A percentile compares a stretch with the other conserved stretches of the same genome.
These are phyloP conservation scores for Pelobates fuscus DNA, from an alignment of 2,113 vertebrate genomes.

Conservation along the genomic window DNA sequence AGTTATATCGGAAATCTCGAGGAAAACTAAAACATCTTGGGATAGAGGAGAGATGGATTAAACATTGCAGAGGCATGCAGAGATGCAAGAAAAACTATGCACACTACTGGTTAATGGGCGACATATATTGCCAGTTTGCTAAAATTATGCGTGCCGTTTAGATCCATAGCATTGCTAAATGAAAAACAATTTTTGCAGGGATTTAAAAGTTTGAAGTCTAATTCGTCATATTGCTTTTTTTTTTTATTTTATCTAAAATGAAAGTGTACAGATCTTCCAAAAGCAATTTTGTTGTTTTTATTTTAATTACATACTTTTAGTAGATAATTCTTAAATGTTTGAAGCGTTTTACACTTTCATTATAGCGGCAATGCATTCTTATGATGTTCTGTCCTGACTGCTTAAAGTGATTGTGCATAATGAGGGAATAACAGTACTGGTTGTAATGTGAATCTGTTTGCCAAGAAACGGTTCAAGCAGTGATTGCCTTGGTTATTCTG, in stretches of 20 bases:
- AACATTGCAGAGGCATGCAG: too few relatives aligned
- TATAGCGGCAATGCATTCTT: not conserved
- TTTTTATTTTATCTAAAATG: not conserved
- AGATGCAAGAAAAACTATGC: not conserved
- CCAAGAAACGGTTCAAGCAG: not conserved
- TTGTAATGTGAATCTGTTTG: constrained; percentile 1
- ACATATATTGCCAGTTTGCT: not conserved
- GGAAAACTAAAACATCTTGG: too few relatives aligned
- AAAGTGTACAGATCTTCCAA: not conserved
- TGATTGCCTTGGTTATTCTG: constrained; percentile 1
- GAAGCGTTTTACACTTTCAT: not conserved
- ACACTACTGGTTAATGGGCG: not conserved
- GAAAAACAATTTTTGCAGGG: not conserved
- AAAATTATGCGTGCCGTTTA: not conserved
- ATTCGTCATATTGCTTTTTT: not conserved
- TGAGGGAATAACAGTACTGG: not conserved
- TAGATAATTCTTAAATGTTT: constrained; percentile 2
- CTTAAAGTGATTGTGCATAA: not conserved
- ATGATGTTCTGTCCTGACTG: not conserved
- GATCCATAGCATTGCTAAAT: not conserved
- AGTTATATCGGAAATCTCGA: too few relatives aligned
- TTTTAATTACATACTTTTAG: constrained; percentile 6
- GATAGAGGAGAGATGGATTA: too few relatives aligned
- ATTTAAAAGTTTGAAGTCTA: not conserved
- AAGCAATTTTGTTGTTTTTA: not conserved